Evolutionary conservation across 2,113 vertebrate species (phyloP), one percentile per base, ranked within the genome.

Genomic region (Stigmatopora nigra): DNA sequence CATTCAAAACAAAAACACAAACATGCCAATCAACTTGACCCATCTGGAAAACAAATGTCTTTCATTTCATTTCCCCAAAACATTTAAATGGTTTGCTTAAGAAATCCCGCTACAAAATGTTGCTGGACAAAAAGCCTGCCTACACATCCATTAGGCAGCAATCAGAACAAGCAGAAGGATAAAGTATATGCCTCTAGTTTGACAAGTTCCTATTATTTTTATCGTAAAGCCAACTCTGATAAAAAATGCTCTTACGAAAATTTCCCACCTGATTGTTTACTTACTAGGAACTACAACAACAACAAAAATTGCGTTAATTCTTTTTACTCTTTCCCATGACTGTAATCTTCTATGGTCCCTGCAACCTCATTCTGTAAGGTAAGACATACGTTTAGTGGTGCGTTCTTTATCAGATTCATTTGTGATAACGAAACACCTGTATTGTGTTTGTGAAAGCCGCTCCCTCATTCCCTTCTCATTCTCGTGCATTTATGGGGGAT

Each of bases 41-140:
- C 36, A 56, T 73, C 66, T 55, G 48, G 63, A 73, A 73, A 79
- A 72, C 71, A 78, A 78, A 72, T 66, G 49, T 65, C 65, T 5
- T 31, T 53, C 58, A 57, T 70, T 74, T 68, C n/a, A 46, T 45
- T 38, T 22, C 22, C 20, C 38, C 59, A 38, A 2, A 22, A n/a
- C 45, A 5, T 16, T 36, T 19, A 44, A 56, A 31, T 56, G 53
- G 13, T 31, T 56, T 60, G 17, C 12, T 41, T n/a, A 10, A 11
- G 17, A 41, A 17, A 60, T 19, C 36, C 36, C 1, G 57, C 17
- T 3, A 8, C 9, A 36, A 60, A 60, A 60, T 38, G 59, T 15
- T 10, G 58, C 17, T 41, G 7, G 15, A 38, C 10, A 38, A 60
- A 41, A 41, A 19, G 1, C 10, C 19, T 44, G 51, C 19, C 4